Base-by-base conservation (phyloP, 2,113 vertebrate species). In the Octodon degus region DNA sequence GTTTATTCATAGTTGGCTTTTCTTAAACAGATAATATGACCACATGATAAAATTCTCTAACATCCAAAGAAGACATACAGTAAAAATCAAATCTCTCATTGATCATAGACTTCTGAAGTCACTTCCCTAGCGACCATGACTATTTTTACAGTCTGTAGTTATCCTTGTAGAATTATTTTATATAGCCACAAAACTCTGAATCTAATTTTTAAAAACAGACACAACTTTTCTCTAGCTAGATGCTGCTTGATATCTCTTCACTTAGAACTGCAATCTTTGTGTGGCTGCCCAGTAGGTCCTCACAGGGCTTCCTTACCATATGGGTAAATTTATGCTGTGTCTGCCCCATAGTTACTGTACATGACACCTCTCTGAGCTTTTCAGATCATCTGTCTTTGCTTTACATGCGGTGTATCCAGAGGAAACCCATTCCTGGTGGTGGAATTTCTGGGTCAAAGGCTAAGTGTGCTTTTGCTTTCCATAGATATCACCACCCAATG, bases 221-320 rank as follows among this genome's bases (percentile, higher is more conserved):
- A 32, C n/a, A 17, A 2, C 63, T 58, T n/a, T n/a, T 20, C 24
- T 27, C 47, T 24, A 17, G 34, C 30, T 47, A 40, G 65, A 40
- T 16, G 12, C 24, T 14, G 19, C 67, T 60, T 11, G 17, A 16
- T 25, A 10, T 19, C 68, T 50, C 43, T 32, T 12, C 9, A 1
- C 2, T n/a, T 37, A 24, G 5, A 62, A 7, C 58, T 37, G 68
- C 32, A 17, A 7, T 3, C 40, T 65, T 43, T 20, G 25, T n/a
- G 2, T 10, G 80, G 3, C 12, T 2, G 50, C 14, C 53, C 13
- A 10, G 53, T 4, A 22, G 11, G 5, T 27, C 4, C 5, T 20
- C 1, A 8, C 3, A 7, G 3, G 17, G 16, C n/a, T 63, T 60
- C 32, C 22, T 2, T 3, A 7, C 34, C 7, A 2, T 8, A 1